These are phyloP conservation scores for Tinea pellionella DNA, from an alignment of 2,888 invertebrate species.

Conservation along the genomic window DNA sequence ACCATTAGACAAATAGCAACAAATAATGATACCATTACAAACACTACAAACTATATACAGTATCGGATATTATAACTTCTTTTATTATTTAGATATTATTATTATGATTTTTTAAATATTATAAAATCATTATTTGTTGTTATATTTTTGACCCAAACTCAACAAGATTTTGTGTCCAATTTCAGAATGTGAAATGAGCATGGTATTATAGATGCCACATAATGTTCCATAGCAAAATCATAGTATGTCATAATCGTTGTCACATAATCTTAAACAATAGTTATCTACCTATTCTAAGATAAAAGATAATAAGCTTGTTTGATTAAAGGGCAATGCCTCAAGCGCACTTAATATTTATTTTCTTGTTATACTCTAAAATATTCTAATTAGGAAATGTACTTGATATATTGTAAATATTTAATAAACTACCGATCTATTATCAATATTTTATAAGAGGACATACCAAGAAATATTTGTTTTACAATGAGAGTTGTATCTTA, in stretches of 20 bases:
- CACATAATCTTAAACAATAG: no score
- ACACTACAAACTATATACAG: no score
- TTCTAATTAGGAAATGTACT: neutral
- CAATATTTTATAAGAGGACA: neutral
- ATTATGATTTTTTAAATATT: no score
- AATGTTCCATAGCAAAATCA: no score
- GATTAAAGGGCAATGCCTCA: neutral
- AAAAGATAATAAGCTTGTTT: neutral
- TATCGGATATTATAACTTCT: no score
- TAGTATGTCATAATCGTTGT: no score
- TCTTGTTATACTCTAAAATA: neutral
- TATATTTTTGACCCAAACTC: no score
- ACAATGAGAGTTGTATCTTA: conserved; percentile 36
- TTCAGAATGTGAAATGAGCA: neutral
- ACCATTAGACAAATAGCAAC: neutral
- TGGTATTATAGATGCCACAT: neutral
- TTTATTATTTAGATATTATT: no score
- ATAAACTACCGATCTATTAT: neutral
- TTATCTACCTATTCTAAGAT: neutral
- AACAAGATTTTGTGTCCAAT: neutral
- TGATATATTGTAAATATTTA: neutral
- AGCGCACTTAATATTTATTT: neutral
- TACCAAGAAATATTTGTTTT: neutral
- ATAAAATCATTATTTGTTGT: no score
- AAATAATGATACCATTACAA: conserved; percentile 18